phyloP scores from a whole-genome alignment of 1,140 invertebrate genomes.

The Cherax destructor region DNA sequence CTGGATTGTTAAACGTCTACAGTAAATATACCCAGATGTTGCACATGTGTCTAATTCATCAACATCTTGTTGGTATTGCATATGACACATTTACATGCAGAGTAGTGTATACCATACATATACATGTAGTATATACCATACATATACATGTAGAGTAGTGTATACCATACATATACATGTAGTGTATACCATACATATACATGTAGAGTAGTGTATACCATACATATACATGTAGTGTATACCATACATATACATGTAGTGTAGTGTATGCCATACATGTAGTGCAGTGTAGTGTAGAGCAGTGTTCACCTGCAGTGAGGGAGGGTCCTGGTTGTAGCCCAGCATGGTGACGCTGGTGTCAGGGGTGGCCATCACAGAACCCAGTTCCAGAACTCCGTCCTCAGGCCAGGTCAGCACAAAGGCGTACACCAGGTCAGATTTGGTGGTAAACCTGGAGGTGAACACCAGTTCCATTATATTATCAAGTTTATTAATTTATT shows the following conservation, averaged over 20 bases:
- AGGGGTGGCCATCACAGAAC: background rate
- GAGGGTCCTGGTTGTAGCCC: background rate
- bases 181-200: no score
- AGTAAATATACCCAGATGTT: no score
- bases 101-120: background rate
- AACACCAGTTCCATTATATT: no score
- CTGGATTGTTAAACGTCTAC: no score
- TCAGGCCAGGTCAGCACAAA: slow-evolving; percentile 10
- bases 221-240: background rate
- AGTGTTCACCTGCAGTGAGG: background rate
- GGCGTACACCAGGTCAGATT: background rate
- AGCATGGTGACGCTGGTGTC: background rate
- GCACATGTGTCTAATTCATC: no score
- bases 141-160: background rate
- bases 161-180: background rate
- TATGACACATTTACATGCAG: no score
- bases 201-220: no score
- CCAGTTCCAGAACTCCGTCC: background rate
- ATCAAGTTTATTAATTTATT: no score
- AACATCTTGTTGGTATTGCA: no score
- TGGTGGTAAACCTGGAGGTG: slow-evolving; percentile 8
- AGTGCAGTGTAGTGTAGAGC: background rate
- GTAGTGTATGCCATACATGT: background rate
- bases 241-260: no score
- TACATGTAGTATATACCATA: background rate